Conservation (phyloP, 2,113 vertebrate species). For the Canis aureus region DNA sequence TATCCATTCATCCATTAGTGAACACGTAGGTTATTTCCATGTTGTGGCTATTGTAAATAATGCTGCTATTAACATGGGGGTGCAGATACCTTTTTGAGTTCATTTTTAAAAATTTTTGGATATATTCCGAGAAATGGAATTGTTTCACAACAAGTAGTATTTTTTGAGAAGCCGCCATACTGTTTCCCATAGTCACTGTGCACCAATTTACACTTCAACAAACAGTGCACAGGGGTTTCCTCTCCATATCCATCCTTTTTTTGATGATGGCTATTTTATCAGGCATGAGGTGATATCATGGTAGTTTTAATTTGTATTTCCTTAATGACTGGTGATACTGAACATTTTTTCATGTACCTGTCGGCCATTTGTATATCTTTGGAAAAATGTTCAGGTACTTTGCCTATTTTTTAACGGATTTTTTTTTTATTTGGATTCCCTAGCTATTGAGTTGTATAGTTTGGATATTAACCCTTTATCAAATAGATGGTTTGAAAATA, state of each 20-base stretch:
- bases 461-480: not conserved
- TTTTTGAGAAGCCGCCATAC: not conserved
- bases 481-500: not conserved
- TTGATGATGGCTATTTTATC: not conserved
- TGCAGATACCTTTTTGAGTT: not conserved
- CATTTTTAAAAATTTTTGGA: not conserved
- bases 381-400: not conserved
- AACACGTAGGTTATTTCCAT: not conserved
- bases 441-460: not conserved
- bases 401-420: not conserved
- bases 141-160: not conserved
- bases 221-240: not conserved
- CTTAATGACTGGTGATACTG: too few species aligned
- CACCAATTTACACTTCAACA: not conserved
- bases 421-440: not conserved
- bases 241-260: not conserved
- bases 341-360: not conserved
- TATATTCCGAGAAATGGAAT: not conserved
- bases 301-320: not conserved
- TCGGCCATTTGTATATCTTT: not conserved
- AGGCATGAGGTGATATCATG: not conserved
- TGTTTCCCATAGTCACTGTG: not conserved
- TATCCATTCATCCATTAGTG: too few species aligned
- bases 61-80: not conserved
- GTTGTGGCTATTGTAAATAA: not conserved